Evolutionary conservation across 2,113 vertebrate genomes (phyloP), one percentile per base, ranked within the genome.

Genomic region (Pheucticus melanocephalus): DNA sequence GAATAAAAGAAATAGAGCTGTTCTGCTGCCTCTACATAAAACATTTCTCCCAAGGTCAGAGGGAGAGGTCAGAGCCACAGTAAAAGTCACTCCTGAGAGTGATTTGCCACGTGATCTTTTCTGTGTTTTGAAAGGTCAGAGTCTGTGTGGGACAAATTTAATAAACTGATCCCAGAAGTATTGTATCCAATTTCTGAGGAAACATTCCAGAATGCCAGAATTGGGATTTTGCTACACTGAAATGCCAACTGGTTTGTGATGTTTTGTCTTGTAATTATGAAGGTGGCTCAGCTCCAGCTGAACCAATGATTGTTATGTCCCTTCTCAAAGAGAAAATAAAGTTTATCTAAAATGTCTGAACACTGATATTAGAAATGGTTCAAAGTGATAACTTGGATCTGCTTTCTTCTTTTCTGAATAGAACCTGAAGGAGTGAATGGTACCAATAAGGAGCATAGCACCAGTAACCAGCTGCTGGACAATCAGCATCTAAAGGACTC

Each of bases 51-150:
- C 94, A 94, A 95, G 91, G 90, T 97, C 78, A 88, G 42, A 94
- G 45, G 48, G 42, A 91, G 80, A 90, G 81, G 91, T 90, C 90
- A 88, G 45, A 94, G 75, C 40, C 86, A 83, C 84, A 88, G 87
- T 45, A 91, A 88, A 93, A 95, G 79, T 93, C 69, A 61, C 77
- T 97, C 86, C 59, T 82, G 71, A 76, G 94, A 82, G 90, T 76
- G 76, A 42, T 92, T 94, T 95, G 92, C 76, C 81, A 91, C 63
- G 47, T 86, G 85, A 96, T 87, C 80, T 91, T 84, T 78, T 81
- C 69, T 93, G 1, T 95, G 60, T 93, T 97, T 95, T 95, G 60
- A 91, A 97, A 97, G 90, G 95, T 97, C 94, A 92, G 27, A 75
- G 63, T 75, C 81, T 95, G 44, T 95, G 92, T 78, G 85, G 82